Evolutionary conservation across 2,797 vertebrate genomes (phyloP).

Genomic region (Spinibarbus caldwelli): DNA sequence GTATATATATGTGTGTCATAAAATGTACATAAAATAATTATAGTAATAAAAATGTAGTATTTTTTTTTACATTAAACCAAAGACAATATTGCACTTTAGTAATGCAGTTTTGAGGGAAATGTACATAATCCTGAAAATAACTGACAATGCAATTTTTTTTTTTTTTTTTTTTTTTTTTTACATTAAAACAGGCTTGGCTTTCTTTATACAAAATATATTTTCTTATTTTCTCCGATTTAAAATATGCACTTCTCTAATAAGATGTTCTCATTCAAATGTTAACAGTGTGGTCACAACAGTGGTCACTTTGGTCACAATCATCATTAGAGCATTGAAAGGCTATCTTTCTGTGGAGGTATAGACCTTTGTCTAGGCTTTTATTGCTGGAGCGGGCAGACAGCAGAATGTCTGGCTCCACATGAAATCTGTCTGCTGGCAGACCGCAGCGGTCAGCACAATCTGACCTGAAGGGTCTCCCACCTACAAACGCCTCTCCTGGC

Average conservation of each 20-base stretch:
- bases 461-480: constrained; percentile 32
- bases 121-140: not conserved
- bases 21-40: too few species aligned
- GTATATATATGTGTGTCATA: too few species aligned
- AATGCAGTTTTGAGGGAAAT: too few species aligned
- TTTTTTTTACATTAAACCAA: too few species aligned
- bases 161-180: too few species aligned
- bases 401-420: constrained; percentile 47
- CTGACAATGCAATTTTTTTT: too few species aligned
- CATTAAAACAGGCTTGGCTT: too few species aligned
- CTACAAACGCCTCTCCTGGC: not conserved
- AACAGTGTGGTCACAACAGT: not conserved
- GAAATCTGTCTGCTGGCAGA: constrained; percentile 36
- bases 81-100: too few species aligned
- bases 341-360: not conserved
- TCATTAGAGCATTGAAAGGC: not conserved
- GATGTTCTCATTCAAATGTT: not conserved
- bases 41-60: too few species aligned
- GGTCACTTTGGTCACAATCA: not conserved
- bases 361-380: constrained; percentile 13
- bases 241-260: not conserved
- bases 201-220: not conserved
- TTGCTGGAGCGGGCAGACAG: constrained; percentile 29
- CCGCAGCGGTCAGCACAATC: constrained; percentile 17
- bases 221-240: not conserved